Evolutionary conservation across 2,797 vertebrate species (phyloP), one percentile per base, ranked within the genome.

Genomic region (Telmatherina bonti): DNA sequence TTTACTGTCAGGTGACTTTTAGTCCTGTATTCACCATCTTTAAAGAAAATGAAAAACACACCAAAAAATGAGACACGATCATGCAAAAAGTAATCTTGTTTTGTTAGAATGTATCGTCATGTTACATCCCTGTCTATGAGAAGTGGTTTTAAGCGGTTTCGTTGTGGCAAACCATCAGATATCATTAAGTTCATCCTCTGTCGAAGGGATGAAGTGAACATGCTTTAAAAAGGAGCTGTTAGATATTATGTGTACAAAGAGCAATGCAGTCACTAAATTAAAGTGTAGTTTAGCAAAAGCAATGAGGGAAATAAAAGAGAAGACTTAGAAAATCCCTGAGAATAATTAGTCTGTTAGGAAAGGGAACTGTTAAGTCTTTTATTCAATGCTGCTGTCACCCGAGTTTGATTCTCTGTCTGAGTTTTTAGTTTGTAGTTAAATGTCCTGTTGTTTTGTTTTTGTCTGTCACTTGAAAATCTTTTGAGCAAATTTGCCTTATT

Each of bases 111-210:
- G 74, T 64, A 47, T 57, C 51, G 29, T 62, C 13, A 12, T 9
- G 35, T 68, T 51, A 52, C 72, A 20, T 69, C 62, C 45, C 10
- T 53, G 64, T 83, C 78, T 53, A 49, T 71, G 72, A 91, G 92
- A 93, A 93, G 91, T 94, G 92, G 91, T 93, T 94, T 94, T 93
- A 94, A 94, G 91, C 92, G 91, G 91, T 92, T 92, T 91, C 79
- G 82, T 88, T 85, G 74, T 71, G 81, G 85, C 84, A 59, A 83
- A 78, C 70, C 79, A 88, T 87, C 79, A 85, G 85, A 79, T 72
- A 67, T 88, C 82, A 76, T 77, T 65, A 43, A 69, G 65, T 66
- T 82, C 69, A 67, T 69, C 77, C 80, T 85, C 49, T 59, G 59
- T 76, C 47, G 22, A 43, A 54, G 78, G 58, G 78, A 49, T 71